These are phyloP conservation scores for Mycalesis mineus DNA, from an alignment of 2,888 invertebrate genomes.

Conservation along the genomic window DNA sequence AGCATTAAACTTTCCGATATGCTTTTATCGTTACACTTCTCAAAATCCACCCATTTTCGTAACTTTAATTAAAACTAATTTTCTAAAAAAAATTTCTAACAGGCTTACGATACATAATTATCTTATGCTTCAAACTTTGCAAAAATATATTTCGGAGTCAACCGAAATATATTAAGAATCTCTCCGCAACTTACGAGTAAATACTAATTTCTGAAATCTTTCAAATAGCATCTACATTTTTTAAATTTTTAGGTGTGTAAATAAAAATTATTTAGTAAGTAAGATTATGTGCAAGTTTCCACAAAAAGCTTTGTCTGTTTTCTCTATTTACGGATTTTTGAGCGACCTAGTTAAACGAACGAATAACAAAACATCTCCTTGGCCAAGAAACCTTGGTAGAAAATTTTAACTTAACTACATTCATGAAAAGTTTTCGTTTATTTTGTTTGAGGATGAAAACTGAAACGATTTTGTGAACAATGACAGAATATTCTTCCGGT, in stretches of 20 bases:
- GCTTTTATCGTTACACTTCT: too few relatives aligned
- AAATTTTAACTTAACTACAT: not conserved
- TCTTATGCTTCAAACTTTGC: too few relatives aligned
- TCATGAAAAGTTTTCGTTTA: not conserved
- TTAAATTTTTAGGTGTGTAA: not conserved
- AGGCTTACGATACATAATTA: too few relatives aligned
- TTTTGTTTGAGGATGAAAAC: not conserved
- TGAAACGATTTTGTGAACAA: not conserved
- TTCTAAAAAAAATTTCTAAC: too few relatives aligned
- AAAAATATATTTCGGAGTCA: too few relatives aligned
- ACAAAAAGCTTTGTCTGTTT: conserved; percentile 10
- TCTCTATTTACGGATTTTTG: conserved; percentile 10
- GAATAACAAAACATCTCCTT: not conserved
- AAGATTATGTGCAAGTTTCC: not conserved
- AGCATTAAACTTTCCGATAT: too few relatives aligned
- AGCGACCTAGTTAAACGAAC: conserved; percentile 10
- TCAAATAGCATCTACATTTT: not conserved
- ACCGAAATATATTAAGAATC: too few relatives aligned
- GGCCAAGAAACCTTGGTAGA: not conserved
- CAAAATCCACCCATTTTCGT: too few relatives aligned
- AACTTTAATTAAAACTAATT: too few relatives aligned
- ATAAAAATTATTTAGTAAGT: not conserved
- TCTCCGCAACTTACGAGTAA: too few relatives aligned
- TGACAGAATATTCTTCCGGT: not conserved
- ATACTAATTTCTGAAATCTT: too few relatives aligned